Conservation (phyloP, 2,113 vertebrate genomes). For the Amazona vittata region DNA sequence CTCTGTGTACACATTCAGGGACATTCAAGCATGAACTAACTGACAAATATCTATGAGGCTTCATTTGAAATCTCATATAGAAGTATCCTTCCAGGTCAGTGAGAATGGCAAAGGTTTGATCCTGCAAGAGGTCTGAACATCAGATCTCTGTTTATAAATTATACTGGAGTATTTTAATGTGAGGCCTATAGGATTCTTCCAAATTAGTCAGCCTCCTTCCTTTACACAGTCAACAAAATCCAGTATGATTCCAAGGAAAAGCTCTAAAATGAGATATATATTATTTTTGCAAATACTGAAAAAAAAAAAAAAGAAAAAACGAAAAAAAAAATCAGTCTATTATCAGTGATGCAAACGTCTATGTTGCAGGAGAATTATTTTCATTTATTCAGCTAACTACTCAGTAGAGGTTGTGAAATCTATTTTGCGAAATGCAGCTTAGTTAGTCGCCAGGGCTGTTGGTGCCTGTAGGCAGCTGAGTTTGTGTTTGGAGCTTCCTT, state of each 20-base stretch:
- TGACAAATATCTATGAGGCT: not conserved
- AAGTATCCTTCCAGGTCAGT: not conserved
- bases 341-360: rapidly evolving
- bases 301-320: not conserved
- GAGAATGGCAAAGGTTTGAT: not conserved
- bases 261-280: not conserved
- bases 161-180: not conserved
- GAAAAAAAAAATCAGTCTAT: not conserved
- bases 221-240: not conserved
- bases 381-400: not conserved
- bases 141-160: not conserved
- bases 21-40: not conserved
- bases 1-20: not conserved
- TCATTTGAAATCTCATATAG: not conserved
- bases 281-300: not conserved
- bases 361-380: not conserved
- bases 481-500: not conserved
- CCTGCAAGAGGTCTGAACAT: not conserved
- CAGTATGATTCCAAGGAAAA: not conserved
- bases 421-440: not conserved
- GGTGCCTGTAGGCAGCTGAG: not conserved
- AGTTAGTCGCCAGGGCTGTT: not conserved
- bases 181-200: not conserved
- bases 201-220: not conserved
- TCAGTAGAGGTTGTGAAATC: not conserved